Base-by-base conservation (phyloP, 2,797 vertebrate genomes). In the Euthynnus affinis region DNA sequence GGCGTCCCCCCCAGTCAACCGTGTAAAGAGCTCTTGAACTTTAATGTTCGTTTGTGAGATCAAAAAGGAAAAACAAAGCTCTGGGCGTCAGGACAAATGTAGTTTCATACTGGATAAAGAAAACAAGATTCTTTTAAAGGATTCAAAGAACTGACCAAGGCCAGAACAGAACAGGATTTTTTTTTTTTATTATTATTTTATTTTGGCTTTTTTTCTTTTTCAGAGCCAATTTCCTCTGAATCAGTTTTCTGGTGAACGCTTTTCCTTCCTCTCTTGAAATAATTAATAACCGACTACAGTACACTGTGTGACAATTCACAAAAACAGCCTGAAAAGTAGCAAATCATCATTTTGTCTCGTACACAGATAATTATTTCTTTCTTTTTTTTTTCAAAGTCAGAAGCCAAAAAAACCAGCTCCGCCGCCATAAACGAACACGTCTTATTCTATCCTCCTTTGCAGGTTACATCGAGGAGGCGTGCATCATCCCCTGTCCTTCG, bases 381-480 rank as follows among this genome's bases (percentile, higher is more conserved):
- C 29, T 6, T 5, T 1, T 58, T 1, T 58, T 42, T 60, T 25
- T 18, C 46, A 29, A 29, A 18, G n/a, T 6, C 29, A 32, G 8
- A 56, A n/a, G 29, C 5, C 3, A 58, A 51, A 58, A 51, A 66
- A 49, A 37, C 23, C 8, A 18, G 5, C 62, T 4, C 18, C 4
- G 15, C 29, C 2, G 0, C 4, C 46, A 15, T 32, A 14, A 12
- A 49, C 15, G 15, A 66, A 62, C 13, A 18, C 6, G 1, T 25
- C 10, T 42, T 42, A 51, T n/a, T 20, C 14, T 29, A 6, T 44
- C 4, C 1, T 58, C n/a, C 22, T n/a, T n/a, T 42, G 29, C 89
- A 99, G 98, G 98, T 63, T 98, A 99, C 32, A 99, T 99, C 4
- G 98, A 99, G 83, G 98, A 99, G 91, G 98, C 98, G 5, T 99